Conservation (phyloP, 64 coral and sea anemone species). For the Cladopsammia gracilis region DNA sequence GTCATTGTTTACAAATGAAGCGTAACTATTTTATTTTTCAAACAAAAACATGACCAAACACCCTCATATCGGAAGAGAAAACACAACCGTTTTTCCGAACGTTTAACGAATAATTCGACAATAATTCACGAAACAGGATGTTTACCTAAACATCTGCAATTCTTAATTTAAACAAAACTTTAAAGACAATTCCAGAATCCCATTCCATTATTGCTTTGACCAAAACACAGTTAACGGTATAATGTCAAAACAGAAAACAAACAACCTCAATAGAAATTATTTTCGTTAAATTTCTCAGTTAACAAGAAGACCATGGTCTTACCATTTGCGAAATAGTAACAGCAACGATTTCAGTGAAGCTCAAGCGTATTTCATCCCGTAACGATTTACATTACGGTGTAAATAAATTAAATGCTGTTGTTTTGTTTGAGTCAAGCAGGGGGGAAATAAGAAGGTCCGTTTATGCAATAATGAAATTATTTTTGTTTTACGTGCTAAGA, state of each 20-base stretch:
- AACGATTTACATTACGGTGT: not conserved
- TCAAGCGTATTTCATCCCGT: not conserved
- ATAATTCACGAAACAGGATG: not conserved
- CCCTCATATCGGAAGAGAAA: no score
- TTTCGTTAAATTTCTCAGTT: not conserved
- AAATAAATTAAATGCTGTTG: not conserved
- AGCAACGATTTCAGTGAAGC: not conserved
- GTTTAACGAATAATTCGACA: not conserved
- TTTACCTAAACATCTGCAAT: not conserved
- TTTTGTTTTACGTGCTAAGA: not conserved
- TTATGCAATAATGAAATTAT: not conserved
- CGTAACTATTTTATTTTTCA: not conserved
- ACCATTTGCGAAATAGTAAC: not conserved
- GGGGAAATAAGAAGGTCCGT: not conserved
- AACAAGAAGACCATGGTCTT: not conserved
- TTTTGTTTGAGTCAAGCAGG: not conserved
- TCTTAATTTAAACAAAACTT: conserved; percentile 27
- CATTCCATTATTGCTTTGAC: not conserved
- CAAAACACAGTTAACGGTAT: not conserved
- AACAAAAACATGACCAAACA: not conserved
- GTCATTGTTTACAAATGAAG: not conserved
- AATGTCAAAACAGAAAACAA: not conserved
- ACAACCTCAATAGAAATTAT: not conserved
- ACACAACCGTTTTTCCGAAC: no score
- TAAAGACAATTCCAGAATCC: not conserved